Evolutionary conservation across 1,140 invertebrate species (phyloP).

Genomic region (Thalassaphorura encarpata): DNA sequence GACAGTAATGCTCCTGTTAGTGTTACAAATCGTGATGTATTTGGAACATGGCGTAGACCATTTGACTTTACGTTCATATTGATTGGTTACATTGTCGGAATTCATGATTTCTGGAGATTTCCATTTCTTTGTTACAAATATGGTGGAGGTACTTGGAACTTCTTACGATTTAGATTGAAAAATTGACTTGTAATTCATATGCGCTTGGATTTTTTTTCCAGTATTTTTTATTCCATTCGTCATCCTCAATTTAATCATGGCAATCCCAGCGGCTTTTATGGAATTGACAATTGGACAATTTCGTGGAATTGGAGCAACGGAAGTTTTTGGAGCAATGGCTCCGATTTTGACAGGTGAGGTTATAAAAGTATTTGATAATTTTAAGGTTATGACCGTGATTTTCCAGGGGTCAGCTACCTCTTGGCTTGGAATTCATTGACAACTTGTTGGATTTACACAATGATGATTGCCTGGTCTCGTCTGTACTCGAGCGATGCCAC

Average conservation of each 20-base stretch:
- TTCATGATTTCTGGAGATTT: constrained; percentile 35
- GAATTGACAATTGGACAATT: constrained; percentile 35
- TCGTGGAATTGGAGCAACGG: constrained; percentile 9
- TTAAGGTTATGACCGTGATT: not conserved
- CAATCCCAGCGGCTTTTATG: constrained; percentile 36
- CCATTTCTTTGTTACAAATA: constrained; percentile 44
- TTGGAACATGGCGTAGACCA: constrained; percentile 12
- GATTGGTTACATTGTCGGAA: constrained; percentile 16
- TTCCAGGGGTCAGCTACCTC: constrained; percentile 6
- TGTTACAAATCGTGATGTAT: too few species aligned
- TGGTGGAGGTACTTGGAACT: constrained; percentile 32
- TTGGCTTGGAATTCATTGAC: constrained; percentile 18
- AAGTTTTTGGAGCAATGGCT: constrained; percentile 15
- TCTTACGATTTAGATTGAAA: not conserved
- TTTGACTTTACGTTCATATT: constrained; percentile 19
- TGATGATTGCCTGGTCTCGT: constrained; percentile 13
- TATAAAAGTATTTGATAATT: not conserved
- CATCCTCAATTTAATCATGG: constrained; percentile 42
- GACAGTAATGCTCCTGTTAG: too few species aligned
- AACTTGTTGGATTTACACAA: constrained; percentile 10
- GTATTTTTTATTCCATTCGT: constrained; percentile 46
- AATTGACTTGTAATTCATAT: too few species aligned
- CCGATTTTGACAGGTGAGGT: constrained; percentile 14
- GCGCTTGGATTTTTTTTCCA: too few species aligned
- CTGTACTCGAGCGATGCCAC: constrained; percentile 16